Conservation (phyloP, 2,888 invertebrate genomes). For the Hetaerina titia region DNA sequence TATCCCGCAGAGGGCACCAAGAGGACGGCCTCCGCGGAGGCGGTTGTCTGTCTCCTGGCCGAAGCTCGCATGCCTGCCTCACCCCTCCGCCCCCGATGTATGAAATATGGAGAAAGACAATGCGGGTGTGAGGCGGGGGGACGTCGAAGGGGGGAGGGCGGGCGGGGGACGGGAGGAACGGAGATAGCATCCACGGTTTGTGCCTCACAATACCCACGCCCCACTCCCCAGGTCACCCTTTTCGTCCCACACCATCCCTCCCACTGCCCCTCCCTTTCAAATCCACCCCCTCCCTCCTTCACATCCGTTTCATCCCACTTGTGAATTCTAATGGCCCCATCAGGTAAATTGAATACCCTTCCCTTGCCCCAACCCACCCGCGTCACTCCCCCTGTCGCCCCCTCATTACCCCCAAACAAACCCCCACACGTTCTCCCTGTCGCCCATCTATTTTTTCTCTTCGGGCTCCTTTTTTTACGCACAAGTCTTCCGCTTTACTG, state of each 20-base stretch:
- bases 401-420: not conserved
- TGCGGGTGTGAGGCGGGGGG: too few relatives aligned
- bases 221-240: not conserved
- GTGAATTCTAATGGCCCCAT: not conserved
- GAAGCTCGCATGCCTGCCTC: too few relatives aligned
- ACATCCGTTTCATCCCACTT: constrained; percentile 8
- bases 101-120: too few relatives aligned
- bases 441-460: not conserved
- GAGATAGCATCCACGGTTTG: too few relatives aligned
- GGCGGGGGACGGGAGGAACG: too few relatives aligned
- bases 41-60: too few relatives aligned
- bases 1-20: too few relatives aligned
- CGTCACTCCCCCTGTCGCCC: not conserved
- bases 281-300: not conserved
- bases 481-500: constrained; percentile 10
- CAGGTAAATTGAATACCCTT: not conserved
- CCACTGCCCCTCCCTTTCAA: not conserved
- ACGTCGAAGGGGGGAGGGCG: too few relatives aligned
- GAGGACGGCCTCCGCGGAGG: too few relatives aligned
- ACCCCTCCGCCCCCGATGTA: too few relatives aligned
- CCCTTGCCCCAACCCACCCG: not conserved
- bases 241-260: not conserved
- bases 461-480: not conserved
- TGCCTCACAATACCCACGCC: too few relatives aligned
- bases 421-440: constrained; percentile 17